These are phyloP conservation scores for Myocastor coypus DNA, from an alignment of 2,113 vertebrate genomes.

Conservation along the genomic window DNA sequence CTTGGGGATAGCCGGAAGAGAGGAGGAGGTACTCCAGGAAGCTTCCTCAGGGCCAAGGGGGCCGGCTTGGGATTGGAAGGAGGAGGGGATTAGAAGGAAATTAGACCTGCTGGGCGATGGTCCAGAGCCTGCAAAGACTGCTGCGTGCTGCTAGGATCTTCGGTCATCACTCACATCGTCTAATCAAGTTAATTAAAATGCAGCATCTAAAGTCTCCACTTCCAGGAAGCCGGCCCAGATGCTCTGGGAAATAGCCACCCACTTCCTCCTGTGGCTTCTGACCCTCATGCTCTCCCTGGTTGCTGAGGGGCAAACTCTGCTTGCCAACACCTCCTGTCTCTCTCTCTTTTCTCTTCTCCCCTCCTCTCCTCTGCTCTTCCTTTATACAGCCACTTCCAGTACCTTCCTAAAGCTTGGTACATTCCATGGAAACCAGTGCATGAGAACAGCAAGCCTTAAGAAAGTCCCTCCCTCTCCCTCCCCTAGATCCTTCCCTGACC, in stretches of 20 bases:
- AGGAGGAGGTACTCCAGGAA: background rate
- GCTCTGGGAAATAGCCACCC: background rate
- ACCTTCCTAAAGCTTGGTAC: background rate
- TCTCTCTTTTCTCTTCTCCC: accelerated
- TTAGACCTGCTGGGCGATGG: background rate
- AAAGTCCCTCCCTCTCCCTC: background rate
- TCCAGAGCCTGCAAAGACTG: background rate
- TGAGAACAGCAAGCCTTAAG: background rate
- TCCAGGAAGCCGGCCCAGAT: background rate
- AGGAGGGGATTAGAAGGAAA: background rate
- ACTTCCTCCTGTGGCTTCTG: background rate
- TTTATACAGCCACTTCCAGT: background rate
- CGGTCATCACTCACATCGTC: background rate
- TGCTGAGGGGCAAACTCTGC: background rate
- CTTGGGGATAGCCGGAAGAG: background rate
- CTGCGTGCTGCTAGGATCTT: no score
- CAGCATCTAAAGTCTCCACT: background rate
- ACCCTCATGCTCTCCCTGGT: background rate
- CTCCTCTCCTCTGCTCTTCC: background rate
- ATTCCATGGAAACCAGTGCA: background rate
- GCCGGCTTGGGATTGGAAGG: background rate
- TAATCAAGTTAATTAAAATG: background rate
- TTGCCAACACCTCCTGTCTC: background rate
- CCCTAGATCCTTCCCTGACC: constrained; percentile 66
- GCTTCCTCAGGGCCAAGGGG: background rate